A percentile compares a stretch with the other conserved stretches of the same genome.
phyloP scores from a whole-genome alignment of 2,888 invertebrate species.

The Nymphalis urticae region DNA sequence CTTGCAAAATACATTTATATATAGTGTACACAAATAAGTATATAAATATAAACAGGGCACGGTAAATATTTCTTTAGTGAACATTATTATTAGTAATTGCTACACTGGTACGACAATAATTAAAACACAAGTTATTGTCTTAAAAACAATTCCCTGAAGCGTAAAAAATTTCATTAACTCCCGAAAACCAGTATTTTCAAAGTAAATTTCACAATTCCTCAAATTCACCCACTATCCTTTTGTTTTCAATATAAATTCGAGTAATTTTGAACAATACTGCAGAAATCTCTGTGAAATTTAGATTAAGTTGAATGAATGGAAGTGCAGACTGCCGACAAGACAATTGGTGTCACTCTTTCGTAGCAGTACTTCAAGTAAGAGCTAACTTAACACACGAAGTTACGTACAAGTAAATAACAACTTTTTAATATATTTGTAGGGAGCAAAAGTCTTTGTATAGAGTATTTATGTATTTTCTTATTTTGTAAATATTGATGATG shows the following conservation, averaged over 20 bases:
- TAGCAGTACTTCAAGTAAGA: background rate
- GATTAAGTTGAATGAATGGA: slow-evolving; percentile 16
- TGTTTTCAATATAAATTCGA: slow-evolving; percentile 24
- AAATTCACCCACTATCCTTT: slow-evolving; percentile 30
- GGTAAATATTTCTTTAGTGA: too few species aligned
- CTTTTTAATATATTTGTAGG: too few species aligned
- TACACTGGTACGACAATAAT: background rate
- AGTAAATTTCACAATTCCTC: slow-evolving; percentile 22
- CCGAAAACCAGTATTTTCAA: slow-evolving; percentile 21
- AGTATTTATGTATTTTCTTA: too few species aligned
- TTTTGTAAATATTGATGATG: too few species aligned
- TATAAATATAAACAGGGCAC: too few species aligned
- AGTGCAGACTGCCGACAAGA: slow-evolving; percentile 7
- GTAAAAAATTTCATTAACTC: slow-evolving; percentile 14
- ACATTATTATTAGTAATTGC: background rate
- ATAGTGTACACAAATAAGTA: too few species aligned
- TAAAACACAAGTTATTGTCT: slow-evolving; percentile 1
- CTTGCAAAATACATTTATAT: too few species aligned
- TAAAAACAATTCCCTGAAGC: slow-evolving; percentile 5
- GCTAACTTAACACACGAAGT: background rate
- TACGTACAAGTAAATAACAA: too few species aligned
- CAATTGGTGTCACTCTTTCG: background rate
- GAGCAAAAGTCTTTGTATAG: too few species aligned
- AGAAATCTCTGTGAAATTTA: slow-evolving; percentile 9
- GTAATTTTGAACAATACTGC: slow-evolving; percentile 22